Evolutionary conservation across 2,888 invertebrate species (phyloP).

Genomic region (Melitaea athalia): DNA sequence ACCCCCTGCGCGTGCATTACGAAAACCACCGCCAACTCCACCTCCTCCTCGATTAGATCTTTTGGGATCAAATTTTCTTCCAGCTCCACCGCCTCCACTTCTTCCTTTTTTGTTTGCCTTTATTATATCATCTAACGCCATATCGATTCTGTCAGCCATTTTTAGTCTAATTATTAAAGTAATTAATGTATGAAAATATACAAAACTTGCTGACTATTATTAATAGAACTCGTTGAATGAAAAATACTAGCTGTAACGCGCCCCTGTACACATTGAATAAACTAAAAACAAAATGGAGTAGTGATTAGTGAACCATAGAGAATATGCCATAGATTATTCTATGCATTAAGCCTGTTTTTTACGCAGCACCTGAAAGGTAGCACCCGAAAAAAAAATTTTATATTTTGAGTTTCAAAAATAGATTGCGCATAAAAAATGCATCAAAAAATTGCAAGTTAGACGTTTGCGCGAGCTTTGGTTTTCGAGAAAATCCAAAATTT

Average conservation of each 20-base stretch:
- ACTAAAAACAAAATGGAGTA: neutral
- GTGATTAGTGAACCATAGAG: neutral
- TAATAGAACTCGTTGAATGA: neutral
- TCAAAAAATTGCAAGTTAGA: no score
- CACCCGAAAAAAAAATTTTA: no score
- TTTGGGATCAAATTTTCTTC: constrained; percentile 72
- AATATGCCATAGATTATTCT: no score
- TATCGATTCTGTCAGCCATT: constrained; percentile 97
- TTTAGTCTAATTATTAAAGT: constrained; percentile 53
- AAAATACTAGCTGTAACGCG: neutral
- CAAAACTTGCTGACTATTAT: neutral
- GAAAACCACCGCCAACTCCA: constrained; percentile 70
- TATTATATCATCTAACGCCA: constrained; percentile 98
- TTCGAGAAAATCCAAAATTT: no score
- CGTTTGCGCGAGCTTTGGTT: no score
- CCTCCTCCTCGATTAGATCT: constrained; percentile 73
- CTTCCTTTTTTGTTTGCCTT: constrained; percentile 89
- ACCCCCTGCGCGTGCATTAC: constrained; percentile 81
- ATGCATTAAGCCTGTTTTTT: no score
- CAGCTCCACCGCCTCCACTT: constrained; percentile 82
- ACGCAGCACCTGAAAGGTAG: no score
- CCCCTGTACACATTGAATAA: neutral
- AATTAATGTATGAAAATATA: constrained; percentile 23
- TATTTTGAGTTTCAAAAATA: no score
- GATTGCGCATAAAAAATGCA: no score